Evolutionary conservation across 2,888 invertebrate genomes (phyloP), one percentile per base, ranked within the genome.

Genomic region (Nymphalis polychloros): DNA sequence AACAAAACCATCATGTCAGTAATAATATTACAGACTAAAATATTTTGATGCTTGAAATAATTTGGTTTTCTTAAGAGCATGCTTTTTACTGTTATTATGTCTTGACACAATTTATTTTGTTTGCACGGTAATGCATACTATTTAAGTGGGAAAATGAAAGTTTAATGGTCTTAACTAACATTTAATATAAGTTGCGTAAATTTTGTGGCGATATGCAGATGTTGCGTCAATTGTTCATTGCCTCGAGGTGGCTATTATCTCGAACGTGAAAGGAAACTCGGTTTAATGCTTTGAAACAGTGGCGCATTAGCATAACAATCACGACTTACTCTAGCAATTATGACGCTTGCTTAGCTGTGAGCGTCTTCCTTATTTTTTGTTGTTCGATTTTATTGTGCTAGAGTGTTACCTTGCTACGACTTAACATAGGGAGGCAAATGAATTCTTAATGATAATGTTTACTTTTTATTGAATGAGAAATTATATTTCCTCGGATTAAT

Each of bases 191-290:
- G 48, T 66, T 35, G 19, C n/a, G n/a, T 59, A 67, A 61, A 63
- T 63, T 46, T 67, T 57, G 50, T 35, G 10, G 49, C 60, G 49
- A 50, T 59, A 64, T 62, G 64, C 59, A 70, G 59, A 49, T 8
- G 61, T 64, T 62, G 59, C 68, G 64, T 62, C 64, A 64, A 64
- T 70, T 70, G 13, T 64, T 64, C 68, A 68, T 59, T 62, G 62
- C 64, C 68, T 52, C 63, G 50, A 57, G 57, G 59, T 57, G 48
- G 68, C 66, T 67, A 70, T 72, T 73, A 72, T 73, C 69, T 61
- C 64, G 61, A 67, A 62, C 65, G 68, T 72, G 70, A 71, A 73
- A 72, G 69, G 69, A 65, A 70, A 72, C 64, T 68, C 60, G 63
- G 63, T 53, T 66, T 61, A 67, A 68, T 64, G 57, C 64, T 64